Conservation (phyloP, 2,797 vertebrate genomes). For the Sebastes taczanowskii region DNA sequence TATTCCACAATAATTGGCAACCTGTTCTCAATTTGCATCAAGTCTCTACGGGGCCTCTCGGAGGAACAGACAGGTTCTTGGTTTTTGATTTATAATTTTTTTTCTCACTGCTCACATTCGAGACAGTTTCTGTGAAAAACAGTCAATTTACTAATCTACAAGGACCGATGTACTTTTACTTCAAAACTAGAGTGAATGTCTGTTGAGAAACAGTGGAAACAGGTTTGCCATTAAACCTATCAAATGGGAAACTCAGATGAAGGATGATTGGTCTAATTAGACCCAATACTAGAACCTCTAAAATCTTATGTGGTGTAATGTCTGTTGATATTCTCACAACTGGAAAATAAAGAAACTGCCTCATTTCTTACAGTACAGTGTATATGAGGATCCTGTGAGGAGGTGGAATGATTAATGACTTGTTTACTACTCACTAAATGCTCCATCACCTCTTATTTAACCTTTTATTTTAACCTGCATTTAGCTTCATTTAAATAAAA, state of each 20-base stretch:
- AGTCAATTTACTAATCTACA: constrained; percentile 15
- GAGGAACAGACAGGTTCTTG: constrained; percentile 26
- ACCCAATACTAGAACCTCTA: not conserved
- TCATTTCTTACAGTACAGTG: constrained; percentile 7
- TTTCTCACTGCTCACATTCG: constrained; percentile 2
- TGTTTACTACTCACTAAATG: constrained; percentile 66
- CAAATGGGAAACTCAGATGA: not conserved
- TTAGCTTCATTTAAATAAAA: constrained; percentile 43
- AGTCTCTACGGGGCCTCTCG: constrained; percentile 1
- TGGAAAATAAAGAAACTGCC: constrained; percentile 8
- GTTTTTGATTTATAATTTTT: constrained; percentile 32
- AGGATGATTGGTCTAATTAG: constrained; percentile 15
- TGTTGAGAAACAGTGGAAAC: constrained; percentile 6
- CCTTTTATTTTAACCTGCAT: constrained; percentile 40
- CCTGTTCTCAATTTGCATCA: constrained; percentile 44
- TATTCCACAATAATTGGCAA: constrained; percentile 47
- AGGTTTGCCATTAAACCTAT: not conserved
- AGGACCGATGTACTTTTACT: not conserved
- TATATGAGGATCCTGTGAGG: constrained; percentile 25
- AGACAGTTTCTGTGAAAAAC: constrained; percentile 29
- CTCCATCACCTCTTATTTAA: constrained; percentile 54
- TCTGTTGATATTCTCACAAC: not conserved
- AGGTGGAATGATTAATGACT: constrained; percentile 63
- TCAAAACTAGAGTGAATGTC: constrained; percentile 7
- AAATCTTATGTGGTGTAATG: not conserved